Conservation (phyloP, 2,113 vertebrate species). For the Campylomormyrus numenius region DNA sequence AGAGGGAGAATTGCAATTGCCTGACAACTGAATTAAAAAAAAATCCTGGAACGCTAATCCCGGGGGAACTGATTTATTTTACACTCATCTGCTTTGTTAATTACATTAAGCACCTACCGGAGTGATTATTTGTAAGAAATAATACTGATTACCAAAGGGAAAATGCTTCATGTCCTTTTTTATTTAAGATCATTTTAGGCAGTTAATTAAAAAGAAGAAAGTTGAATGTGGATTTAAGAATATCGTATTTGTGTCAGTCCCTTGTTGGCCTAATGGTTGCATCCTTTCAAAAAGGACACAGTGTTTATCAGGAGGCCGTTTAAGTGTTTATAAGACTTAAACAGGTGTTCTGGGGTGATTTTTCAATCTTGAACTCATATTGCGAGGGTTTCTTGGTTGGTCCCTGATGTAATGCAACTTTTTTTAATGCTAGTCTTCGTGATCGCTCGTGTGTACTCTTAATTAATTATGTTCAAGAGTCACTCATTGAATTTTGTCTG, state of each 20-base stretch:
- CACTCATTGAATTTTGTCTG: not conserved
- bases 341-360: not conserved
- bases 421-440: not conserved
- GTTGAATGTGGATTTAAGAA: slow-evolving; percentile 5
- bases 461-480: not conserved
- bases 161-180: slow-evolving; percentile 21
- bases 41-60: slow-evolving; percentile 24
- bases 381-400: not conserved
- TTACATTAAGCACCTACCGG: slow-evolving; percentile 16
- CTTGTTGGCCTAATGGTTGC: slow-evolving; percentile 20
- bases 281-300: slow-evolving; percentile 15
- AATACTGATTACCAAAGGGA: slow-evolving; percentile 17
- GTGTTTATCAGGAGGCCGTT: not conserved
- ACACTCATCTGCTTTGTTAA: slow-evolving; percentile 20
- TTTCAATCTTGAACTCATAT: not conserved
- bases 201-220: slow-evolving; percentile 8
- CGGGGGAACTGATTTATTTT: slow-evolving; percentile 41
- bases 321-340: slow-evolving; percentile 17
- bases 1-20: slow-evolving; percentile 20
- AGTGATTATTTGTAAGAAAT: slow-evolving; percentile 25
- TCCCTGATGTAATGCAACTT: not conserved
- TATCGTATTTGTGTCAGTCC: not conserved
- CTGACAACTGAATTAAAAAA: not conserved
- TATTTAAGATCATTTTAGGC: slow-evolving; percentile 27
- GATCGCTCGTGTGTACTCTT: not conserved